phyloP scores from a whole-genome alignment of 2,797 vertebrate genomes.

The Lemur catta region DNA sequence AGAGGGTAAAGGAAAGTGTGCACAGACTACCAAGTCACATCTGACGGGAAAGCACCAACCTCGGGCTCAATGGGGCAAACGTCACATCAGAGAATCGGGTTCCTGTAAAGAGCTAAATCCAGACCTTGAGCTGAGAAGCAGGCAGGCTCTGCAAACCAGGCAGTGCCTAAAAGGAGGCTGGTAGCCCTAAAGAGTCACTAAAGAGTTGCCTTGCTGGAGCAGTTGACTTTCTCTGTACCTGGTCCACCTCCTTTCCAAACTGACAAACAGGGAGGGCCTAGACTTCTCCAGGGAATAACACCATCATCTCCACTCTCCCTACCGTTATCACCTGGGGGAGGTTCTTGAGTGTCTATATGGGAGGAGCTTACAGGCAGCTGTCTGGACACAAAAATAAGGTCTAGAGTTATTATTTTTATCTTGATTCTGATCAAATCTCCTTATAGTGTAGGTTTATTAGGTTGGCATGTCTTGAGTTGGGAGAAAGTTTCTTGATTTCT shows the following conservation, averaged over 20 bases:
- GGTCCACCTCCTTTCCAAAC: neutral
- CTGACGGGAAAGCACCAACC: neutral
- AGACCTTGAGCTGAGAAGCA: neutral
- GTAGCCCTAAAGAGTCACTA: too few species aligned
- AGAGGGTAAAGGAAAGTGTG: neutral
- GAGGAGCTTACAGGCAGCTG: neutral
- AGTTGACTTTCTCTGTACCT: neutral
- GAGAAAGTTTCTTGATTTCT: neutral
- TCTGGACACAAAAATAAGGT: neutral
- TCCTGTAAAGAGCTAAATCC: neutral
- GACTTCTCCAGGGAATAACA: neutral
- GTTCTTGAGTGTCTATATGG: fast-evolving
- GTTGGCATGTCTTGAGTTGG: neutral
- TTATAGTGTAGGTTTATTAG: too few species aligned
- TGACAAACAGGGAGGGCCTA: neutral
- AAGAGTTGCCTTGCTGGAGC: neutral
- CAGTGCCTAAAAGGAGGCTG: neutral
- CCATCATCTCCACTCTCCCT: neutral
- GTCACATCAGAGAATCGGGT: neutral
- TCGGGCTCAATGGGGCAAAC: fast-evolving
- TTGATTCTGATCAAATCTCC: neutral
- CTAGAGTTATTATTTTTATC: neutral
- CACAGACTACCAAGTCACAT: too few species aligned
- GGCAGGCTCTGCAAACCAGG: neutral
- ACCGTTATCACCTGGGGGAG: neutral